Percentiles rank a stretch among this genome's conserved stretches.
These are phyloP conservation scores for Cephus spinipes DNA, from an alignment of 2,888 invertebrate genomes.

Conservation along the genomic window DNA sequence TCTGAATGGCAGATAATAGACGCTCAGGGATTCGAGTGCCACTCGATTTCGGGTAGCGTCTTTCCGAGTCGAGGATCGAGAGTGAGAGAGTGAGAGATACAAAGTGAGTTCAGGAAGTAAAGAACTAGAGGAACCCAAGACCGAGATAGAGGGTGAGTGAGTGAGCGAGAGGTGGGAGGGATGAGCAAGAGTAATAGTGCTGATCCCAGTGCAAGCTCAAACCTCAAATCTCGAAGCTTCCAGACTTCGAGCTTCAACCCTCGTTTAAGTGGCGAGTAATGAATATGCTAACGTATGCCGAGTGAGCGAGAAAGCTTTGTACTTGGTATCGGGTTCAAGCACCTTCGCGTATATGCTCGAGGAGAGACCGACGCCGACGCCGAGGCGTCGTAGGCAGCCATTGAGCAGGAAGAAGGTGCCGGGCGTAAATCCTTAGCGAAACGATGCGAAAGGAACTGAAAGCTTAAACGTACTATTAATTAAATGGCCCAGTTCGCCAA, in stretches of 20 bases:
- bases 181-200: constrained; percentile 44
- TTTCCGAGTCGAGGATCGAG: neutral
- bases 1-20: constrained; percentile 2
- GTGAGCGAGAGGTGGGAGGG: neutral
- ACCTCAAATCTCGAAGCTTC: constrained; percentile 35
- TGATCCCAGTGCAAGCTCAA: constrained; percentile 46
- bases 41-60: constrained; percentile 7
- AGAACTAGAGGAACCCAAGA: too few species aligned
- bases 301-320: constrained; percentile 58
- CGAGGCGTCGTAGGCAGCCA: neutral
- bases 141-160: neutral
- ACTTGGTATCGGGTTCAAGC: constrained; percentile 55
- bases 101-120: too few species aligned
- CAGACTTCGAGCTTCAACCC: constrained; percentile 29
- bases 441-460: neutral
- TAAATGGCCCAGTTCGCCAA: too few species aligned
- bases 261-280: constrained; percentile 58
- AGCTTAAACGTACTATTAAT: too few species aligned
- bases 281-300: constrained; percentile 63
- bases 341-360: constrained; percentile 32
- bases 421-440: neutral
- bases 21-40: neutral
- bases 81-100: constrained; percentile 9
- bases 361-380: neutral
- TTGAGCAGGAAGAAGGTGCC: neutral